Conservation (phyloP, 2,888 invertebrate species). For the Cheilosia grossa region DNA sequence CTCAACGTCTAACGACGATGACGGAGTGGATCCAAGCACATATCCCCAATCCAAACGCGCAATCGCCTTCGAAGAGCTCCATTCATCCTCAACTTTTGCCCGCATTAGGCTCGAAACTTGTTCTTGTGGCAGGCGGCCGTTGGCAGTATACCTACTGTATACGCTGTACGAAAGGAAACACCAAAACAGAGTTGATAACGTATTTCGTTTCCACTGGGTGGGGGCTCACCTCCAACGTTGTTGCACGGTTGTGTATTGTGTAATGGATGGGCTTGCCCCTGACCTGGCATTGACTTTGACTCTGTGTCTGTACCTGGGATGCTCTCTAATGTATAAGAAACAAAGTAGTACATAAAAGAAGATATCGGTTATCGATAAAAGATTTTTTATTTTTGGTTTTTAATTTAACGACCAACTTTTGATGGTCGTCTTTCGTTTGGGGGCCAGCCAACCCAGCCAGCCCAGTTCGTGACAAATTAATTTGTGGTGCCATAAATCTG, state of each 20-base stretch:
- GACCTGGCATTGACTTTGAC: constrained; percentile 54
- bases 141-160: no score
- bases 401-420: constrained; percentile 25
- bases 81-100: constrained; percentile 23
- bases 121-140: constrained; percentile 40
- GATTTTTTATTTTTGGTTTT: constrained; percentile 10
- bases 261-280: constrained; percentile 71
- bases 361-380: constrained; percentile 63
- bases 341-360: constrained; percentile 21
- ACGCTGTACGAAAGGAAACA: constrained; percentile 52
- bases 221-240: constrained; percentile 36
- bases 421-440: constrained; percentile 6
- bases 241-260: constrained; percentile 39
- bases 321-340: neutral
- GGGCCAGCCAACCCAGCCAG: neutral
- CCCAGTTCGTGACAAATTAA: constrained; percentile 49
- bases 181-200: constrained; percentile 68
- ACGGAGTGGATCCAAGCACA: neutral
- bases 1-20: constrained; percentile 22
- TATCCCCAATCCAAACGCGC: constrained; percentile 11
- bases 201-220: constrained; percentile 49
- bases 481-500: constrained; percentile 45
- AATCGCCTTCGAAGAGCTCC: constrained; percentile 17
- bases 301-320: neutral
- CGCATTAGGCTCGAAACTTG: constrained; percentile 23